Conservation (phyloP, 2,797 vertebrate species). For the Bradypodion pumilum region DNA sequence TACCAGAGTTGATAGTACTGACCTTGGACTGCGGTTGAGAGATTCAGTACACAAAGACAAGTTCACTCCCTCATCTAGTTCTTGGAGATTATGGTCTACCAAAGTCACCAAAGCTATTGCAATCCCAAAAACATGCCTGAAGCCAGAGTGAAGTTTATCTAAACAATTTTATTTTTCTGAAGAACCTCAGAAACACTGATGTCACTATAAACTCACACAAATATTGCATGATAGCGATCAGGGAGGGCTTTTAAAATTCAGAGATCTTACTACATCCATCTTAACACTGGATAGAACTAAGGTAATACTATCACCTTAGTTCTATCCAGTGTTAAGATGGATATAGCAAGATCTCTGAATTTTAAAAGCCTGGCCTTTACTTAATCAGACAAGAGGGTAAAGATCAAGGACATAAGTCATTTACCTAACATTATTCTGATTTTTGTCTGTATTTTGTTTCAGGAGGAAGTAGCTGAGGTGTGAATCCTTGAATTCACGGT, state of each 20-base stretch:
- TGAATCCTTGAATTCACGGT: not conserved
- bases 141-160: not conserved
- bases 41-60: not conserved
- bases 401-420: not conserved
- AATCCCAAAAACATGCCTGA: not conserved
- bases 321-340: too few relatives aligned
- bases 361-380: not conserved
- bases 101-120: not conserved
- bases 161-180: not conserved
- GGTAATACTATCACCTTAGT: too few relatives aligned
- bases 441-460: not conserved
- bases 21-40: not conserved
- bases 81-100: not conserved
- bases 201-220: not conserved
- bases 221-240: not conserved
- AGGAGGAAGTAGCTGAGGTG: not conserved
- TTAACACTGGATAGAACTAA: not conserved
- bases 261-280: not conserved
- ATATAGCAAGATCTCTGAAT: too few relatives aligned
- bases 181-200: not conserved
- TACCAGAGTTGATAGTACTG: too few relatives aligned
- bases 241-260: not conserved
- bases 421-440: not conserved
- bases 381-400: not conserved
- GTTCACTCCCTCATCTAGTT: not conserved